phyloP scores from a whole-genome alignment of 2,797 vertebrate species.

The Poecilia picta region DNA sequence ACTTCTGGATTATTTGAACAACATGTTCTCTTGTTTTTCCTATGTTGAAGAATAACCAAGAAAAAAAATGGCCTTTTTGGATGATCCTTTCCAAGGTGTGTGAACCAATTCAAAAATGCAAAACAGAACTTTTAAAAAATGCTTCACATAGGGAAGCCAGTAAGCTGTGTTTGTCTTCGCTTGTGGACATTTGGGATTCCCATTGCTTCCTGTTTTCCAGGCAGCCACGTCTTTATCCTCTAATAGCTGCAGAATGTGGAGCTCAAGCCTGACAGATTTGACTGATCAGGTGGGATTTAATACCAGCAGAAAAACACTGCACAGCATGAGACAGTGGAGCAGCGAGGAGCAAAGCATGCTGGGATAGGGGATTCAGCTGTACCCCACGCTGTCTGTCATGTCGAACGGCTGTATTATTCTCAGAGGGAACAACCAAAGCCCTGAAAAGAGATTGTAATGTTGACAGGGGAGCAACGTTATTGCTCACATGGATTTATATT shows the following conservation, averaged over 20 bases:
- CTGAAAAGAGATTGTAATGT: conserved; percentile 7
- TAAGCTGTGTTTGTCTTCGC: not conserved
- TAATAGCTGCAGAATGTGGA: conserved; percentile 1
- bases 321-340: conserved; percentile 8
- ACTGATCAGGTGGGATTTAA: conserved; percentile 21
- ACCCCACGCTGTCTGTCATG: conserved; percentile 43
- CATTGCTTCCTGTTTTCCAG: not conserved
- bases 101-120: not conserved
- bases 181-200: not conserved
- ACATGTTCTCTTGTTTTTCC: not conserved
- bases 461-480: conserved; percentile 26
- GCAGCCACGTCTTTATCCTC: not conserved
- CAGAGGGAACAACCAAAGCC: conserved; percentile 17
- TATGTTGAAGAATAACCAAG: not conserved
- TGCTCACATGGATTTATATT: conserved; percentile 24
- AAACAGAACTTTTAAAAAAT: not conserved
- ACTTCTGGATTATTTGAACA: not conserved
- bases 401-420: conserved; percentile 29
- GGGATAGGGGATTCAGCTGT: conserved; percentile 34
- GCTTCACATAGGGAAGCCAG: not conserved
- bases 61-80: not conserved
- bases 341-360: conserved; percentile 46
- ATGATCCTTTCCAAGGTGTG: not conserved
- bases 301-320: conserved; percentile 16
- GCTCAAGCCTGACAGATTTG: conserved; percentile 9